Evolutionary conservation across 2,113 vertebrate species (phyloP).

Genomic region (Lagopus leucura): DNA sequence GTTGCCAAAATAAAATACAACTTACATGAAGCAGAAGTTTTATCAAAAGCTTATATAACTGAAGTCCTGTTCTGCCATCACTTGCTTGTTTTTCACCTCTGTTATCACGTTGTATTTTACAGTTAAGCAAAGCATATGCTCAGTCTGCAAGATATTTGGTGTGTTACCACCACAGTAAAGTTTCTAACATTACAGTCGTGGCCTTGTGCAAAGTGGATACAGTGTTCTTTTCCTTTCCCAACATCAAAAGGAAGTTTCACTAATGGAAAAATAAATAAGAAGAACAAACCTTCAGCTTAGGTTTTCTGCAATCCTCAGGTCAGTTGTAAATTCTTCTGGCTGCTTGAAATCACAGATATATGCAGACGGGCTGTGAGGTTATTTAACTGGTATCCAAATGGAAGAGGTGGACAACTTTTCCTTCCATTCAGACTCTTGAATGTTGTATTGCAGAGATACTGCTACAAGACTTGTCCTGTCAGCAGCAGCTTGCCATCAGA

Average conservation of each 20-base stretch:
- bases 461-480: not conserved
- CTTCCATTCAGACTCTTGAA: not conserved
- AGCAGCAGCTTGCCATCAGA: not conserved
- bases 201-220: not conserved
- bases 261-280: not conserved
- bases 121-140: not conserved
- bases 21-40: not conserved
- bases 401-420: not conserved
- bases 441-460: not conserved
- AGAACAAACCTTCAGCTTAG: not conserved
- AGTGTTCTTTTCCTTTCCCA: not conserved
- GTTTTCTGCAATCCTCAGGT: not conserved
- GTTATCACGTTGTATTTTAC: not conserved
- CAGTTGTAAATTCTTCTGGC: not conserved
- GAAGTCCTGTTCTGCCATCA: not conserved
- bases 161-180: rapidly evolving
- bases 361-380: not conserved
- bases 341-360: not conserved
- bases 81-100: not conserved
- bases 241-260: not conserved
- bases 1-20: not conserved
- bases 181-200: not conserved
- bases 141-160: not conserved
- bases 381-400: not conserved
- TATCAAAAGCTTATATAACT: not conserved